Evolutionary conservation across 2,113 vertebrate genomes (phyloP).

Genomic region (Corythaeola cristata): DNA sequence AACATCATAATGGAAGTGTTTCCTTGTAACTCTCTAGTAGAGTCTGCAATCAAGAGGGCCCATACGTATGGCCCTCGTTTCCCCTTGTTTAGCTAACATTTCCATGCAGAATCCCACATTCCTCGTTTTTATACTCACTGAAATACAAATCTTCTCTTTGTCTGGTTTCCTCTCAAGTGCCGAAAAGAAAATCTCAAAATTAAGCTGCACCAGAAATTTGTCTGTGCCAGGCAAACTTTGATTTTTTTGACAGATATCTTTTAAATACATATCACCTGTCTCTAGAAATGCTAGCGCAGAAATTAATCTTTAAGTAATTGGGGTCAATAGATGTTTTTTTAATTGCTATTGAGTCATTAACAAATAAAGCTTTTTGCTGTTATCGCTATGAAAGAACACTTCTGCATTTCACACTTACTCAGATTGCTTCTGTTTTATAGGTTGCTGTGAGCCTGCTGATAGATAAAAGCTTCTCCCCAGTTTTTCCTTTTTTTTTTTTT

Average conservation of each 20-base stretch:
- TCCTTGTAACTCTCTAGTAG: neutral
- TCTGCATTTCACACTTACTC: neutral
- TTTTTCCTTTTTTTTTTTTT: neutral
- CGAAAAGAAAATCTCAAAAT: neutral
- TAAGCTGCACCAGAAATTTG: neutral
- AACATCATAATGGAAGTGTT: neutral
- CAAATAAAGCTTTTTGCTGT: neutral
- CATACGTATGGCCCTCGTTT: accelerated
- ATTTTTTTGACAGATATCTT: neutral
- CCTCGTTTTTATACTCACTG: neutral
- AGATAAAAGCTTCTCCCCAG: neutral
- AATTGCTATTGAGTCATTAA: neutral
- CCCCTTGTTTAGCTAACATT: neutral
- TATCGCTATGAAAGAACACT: neutral
- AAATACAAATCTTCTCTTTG: neutral
- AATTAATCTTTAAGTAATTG: neutral
- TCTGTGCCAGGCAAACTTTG: neutral
- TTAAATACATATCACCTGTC: neutral
- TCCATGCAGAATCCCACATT: neutral
- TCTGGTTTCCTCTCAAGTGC: neutral
- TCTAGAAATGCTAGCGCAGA: neutral
- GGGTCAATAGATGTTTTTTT: neutral
- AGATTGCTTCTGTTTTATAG: neutral
- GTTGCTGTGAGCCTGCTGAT: neutral
- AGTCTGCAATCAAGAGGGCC: neutral